Percentiles rank a stretch among this genome's conserved stretches.
These are phyloP conservation scores for Andrena bicolor DNA, from an alignment of 2,888 invertebrate species.

Conservation along the genomic window DNA sequence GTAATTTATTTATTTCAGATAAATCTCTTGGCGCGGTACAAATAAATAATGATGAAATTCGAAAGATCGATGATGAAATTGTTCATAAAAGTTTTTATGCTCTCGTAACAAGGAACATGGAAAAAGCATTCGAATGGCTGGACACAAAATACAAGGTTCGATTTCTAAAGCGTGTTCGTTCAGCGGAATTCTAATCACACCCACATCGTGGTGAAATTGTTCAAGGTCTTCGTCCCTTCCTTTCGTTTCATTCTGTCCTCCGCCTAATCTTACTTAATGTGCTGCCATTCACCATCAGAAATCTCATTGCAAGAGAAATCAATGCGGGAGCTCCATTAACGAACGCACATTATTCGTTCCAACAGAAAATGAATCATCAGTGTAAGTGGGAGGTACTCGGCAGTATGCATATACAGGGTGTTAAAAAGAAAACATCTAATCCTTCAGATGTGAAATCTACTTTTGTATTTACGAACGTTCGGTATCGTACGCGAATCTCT, in stretches of 20 bases:
- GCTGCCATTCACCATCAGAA: constrained; percentile 14
- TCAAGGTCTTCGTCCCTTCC: constrained; percentile 17
- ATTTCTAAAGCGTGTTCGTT: constrained; percentile 34
- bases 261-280: constrained; percentile 29
- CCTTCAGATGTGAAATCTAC: too few species aligned
- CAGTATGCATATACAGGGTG: constrained; percentile 7
- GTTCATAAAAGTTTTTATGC: neutral
- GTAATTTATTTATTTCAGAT: too few species aligned
- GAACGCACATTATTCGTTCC: constrained; percentile 57
- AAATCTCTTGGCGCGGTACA: too few species aligned
- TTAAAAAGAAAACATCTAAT: too few species aligned
- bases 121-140: neutral
- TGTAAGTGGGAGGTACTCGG: constrained; percentile 20
- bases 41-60: neutral
- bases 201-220: constrained; percentile 33
- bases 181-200: constrained; percentile 51
- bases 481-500: too few species aligned
- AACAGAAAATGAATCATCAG: constrained; percentile 48
- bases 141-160: constrained; percentile 4
- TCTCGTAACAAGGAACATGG: neutral
- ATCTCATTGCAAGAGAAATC: constrained; percentile 51
- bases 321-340: constrained; percentile 27
- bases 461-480: too few species aligned
- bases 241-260: neutral
- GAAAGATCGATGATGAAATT: neutral